Evolutionary conservation across 2,888 invertebrate genomes (phyloP).

Genomic region (Dynastes grantii): DNA sequence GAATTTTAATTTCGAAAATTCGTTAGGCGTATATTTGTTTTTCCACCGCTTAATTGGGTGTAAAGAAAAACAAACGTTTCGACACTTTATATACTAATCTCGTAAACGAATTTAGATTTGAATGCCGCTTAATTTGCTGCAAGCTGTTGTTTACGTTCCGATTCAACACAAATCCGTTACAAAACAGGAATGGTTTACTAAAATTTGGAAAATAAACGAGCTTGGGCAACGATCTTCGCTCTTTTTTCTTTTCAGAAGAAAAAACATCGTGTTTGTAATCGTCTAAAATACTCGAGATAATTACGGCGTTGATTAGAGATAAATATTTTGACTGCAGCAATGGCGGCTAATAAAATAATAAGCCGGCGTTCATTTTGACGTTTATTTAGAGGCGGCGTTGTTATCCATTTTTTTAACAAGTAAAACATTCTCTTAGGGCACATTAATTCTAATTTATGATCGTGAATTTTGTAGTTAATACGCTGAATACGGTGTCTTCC

Average conservation of each 20-base stretch:
- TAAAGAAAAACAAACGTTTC: neutral
- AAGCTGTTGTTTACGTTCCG: constrained; percentile 7
- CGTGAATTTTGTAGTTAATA: constrained; percentile 34
- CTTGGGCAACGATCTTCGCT: constrained; percentile 2
- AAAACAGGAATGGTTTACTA: constrained; percentile 2
- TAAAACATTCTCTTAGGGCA: constrained; percentile 44
- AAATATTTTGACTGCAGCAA: constrained; percentile 32
- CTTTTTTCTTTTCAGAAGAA: no score
- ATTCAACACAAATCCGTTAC: constrained; percentile 24
- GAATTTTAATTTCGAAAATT: neutral
- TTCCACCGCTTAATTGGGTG: constrained; percentile 4
- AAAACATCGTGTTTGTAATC: constrained; percentile 21
- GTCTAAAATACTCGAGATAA: constrained; percentile 19
- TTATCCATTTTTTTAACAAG: constrained; percentile 43
- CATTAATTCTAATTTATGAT: constrained; percentile 42
- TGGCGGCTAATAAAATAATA: constrained; percentile 41
- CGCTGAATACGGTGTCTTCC: neutral
- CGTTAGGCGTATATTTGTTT: constrained; percentile 3
- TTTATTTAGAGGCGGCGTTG: constrained; percentile 42
- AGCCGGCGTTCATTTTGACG: constrained; percentile 28
- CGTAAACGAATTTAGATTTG: constrained; percentile 18
- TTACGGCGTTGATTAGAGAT: constrained; percentile 29
- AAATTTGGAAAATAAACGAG: constrained; percentile 23
- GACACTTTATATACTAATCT: neutral
- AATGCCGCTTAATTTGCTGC: constrained; percentile 18